Base-by-base conservation (phyloP, 2,888 invertebrate species). In the Aethes cnicana region DNA sequence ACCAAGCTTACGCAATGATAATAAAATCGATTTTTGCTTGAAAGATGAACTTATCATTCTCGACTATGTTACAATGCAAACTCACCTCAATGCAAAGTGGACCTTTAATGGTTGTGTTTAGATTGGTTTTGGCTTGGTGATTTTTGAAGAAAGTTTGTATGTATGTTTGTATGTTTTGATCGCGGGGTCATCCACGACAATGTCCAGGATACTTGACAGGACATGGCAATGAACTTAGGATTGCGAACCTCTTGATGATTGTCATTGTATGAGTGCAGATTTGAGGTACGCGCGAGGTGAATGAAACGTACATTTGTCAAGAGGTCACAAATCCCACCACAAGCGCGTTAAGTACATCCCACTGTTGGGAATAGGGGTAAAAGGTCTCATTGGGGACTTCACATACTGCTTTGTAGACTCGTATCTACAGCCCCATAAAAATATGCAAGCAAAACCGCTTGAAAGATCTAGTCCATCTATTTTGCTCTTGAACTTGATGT, bases 171-270 rank as follows among this genome's bases (percentile, higher is more conserved):
- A 57, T 62, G 62, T 60, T 60, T 59, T 59, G 58, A 56, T 58
- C 41, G 44, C 36, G 58, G 61, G 68, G 69, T 72, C 71, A 67
- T 68, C 66, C 67, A 61, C 67, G 63, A 69, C 63, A 60, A 55
- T 53, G 61, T 18, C 63, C 64, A 68, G 69, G 65, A 66, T 67
- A 62, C 58, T 47, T 46, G 57, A 37, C 59, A 62, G 64, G 62
- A 63, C 61, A 55, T 44, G 68, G 59, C 69, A 68, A 63, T 66
- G 70, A 70, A 69, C 70, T 61, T 44, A 47, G 55, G 44, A 7
- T 39, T 18, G 39, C 28, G 26, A 33, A 48, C 44, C 14, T 44
- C 37, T 33, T 20, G 44, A 44, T 41, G 47, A 37, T 47, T 42
- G 53, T 53, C 48, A 48, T 39, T 25, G 32, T 9, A 17, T n/a